Evolutionary conservation across 2,888 invertebrate species (phyloP), one percentile per base, ranked within the genome.

Genomic region (Isotomurus palustris): DNA sequence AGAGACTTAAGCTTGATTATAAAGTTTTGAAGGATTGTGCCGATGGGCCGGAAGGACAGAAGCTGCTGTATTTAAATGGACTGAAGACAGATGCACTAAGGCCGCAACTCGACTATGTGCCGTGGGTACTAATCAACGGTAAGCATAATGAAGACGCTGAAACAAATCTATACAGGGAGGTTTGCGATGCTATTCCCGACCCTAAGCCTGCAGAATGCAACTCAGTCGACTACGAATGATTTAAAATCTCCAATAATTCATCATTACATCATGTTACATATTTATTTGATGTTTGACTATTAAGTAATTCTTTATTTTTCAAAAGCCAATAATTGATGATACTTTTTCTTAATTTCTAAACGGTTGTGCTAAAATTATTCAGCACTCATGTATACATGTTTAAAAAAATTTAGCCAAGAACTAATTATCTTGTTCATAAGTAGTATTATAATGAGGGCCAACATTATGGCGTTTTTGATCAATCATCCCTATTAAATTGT

Each of bases 51-150:
- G 61, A 63, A 53, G 66, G 66, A 14, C 45, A 57, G n/a, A 29
- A 56, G 36, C 44, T 66, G 2, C 53, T 60, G 25, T 60, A 58
- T 17, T 27, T 22, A 3, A 53, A 53, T 25, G 65, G 65, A 17
- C 17, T 58, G 24, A 24, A 53, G n/a, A 66, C 65, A 6, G 41
- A 40, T 3, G 54, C 47, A 19, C 51, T 66, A 4, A n/a, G 28
- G 3, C 65, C 65, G 2, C 41, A 53, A 2, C 65, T 62, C 28
- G 49, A 58, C 17, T 66, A 43, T 17, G 65, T 66, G 14, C 60
- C 60, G 4, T 66, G 65, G 65, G 60, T 62, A 17, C 52, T 66
- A 0, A 58, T 60, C 24, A 66, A 66, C 27, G 56, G 58, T 3
- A 14, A 47, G 2, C 60, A 60, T 25, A 58, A 53, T 22, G 56